phyloP scores from a whole-genome alignment of 2,113 vertebrate genomes.

The Salvelinus sp. region DNA sequence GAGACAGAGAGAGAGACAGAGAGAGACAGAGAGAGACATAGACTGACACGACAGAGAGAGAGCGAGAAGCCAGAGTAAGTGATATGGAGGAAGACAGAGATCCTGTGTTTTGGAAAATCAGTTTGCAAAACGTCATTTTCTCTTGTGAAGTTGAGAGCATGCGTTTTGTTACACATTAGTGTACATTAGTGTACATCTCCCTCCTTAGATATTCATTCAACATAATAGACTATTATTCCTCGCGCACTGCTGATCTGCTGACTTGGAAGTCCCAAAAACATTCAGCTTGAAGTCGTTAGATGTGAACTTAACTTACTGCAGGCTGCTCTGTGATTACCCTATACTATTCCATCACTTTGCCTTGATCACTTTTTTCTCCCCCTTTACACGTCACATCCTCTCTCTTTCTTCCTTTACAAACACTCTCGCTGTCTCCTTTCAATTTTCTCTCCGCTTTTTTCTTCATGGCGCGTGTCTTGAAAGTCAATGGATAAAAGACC shows the following conservation, averaged over 20 bases:
- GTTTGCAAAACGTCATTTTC: no score
- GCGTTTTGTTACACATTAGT: conserved; percentile 45
- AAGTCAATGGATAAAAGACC: no score
- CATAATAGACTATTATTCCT: conserved; percentile 45
- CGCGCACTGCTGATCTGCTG: conserved; percentile 47
- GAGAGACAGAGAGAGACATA: no score
- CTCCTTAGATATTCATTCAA: conserved; percentile 33
- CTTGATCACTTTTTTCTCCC: conserved; percentile 25
- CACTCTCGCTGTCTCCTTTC: conserved; percentile 13
- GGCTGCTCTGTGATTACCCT: conserved; percentile 45
- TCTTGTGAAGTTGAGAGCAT: conserved; percentile 7
- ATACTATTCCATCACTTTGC: conserved; percentile 20
- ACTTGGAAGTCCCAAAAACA: conserved; percentile 19
- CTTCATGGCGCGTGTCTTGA: conserved; percentile 4
- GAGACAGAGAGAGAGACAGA: no score
- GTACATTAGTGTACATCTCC: conserved; percentile 3
- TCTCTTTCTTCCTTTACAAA: conserved; percentile 36
- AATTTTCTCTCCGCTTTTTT: conserved; percentile 24
- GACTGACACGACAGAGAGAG: no score
- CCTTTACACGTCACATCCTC: conserved; percentile 34
- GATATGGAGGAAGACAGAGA: no score
- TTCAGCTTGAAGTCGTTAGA: conserved; percentile 39
- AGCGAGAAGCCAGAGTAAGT: no score
- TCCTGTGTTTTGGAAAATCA: no score
- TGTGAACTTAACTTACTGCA: conserved; percentile 12